Evolutionary conservation across 2,113 vertebrate genomes (phyloP).

Genomic region (Arenaria interpres): DNA sequence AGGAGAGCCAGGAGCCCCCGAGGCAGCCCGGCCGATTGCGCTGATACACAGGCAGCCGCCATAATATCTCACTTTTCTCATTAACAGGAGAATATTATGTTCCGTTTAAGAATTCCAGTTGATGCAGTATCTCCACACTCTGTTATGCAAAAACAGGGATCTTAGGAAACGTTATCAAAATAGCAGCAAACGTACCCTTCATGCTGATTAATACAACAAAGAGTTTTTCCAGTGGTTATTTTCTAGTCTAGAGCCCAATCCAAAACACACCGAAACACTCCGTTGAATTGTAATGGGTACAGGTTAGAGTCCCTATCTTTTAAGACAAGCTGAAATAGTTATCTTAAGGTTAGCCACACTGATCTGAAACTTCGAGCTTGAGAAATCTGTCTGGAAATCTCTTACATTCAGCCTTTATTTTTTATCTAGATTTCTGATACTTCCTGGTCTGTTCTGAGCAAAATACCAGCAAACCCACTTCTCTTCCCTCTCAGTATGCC

Average conservation of each 20-base stretch:
- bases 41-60: background rate
- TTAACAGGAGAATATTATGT: background rate
- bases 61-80: background rate
- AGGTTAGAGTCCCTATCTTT: background rate
- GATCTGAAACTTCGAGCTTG: background rate
- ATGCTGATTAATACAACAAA: background rate
- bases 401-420: background rate
- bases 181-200: background rate
- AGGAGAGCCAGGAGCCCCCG: background rate
- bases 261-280: background rate
- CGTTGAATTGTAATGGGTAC: background rate
- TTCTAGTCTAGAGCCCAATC: background rate
- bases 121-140: background rate
- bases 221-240: background rate
- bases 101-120: background rate
- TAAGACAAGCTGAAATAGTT: background rate
- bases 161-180: background rate
- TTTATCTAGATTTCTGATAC: conserved; percentile 9
- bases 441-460: conserved; percentile 14
- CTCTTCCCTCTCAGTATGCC: background rate
- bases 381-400: conserved; percentile 23
- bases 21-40: background rate
- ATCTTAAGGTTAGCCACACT: background rate
- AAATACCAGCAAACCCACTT: conserved; percentile 13
- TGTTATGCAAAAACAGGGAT: background rate